These are phyloP conservation scores for Danaus plexippus DNA, from an alignment of 1,140 invertebrate genomes.

Conservation along the genomic window DNA sequence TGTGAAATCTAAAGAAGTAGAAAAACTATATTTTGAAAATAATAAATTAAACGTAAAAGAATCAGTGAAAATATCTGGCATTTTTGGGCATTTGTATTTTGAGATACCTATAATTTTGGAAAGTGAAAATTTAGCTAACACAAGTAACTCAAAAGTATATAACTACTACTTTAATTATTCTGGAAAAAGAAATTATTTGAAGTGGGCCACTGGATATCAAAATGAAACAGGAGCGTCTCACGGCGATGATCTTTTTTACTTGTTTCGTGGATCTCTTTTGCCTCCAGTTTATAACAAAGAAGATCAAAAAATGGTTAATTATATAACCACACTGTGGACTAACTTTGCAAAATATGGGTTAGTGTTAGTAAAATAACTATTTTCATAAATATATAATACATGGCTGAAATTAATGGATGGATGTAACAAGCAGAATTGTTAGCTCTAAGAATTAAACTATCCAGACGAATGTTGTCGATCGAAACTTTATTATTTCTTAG, in stretches of 20 bases:
- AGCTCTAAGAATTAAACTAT: no score
- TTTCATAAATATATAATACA: no score
- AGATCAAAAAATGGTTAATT: slow-evolving; percentile 41
- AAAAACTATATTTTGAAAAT: slow-evolving; percentile 52
- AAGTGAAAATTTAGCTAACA: slow-evolving; percentile 29
- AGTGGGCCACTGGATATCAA: slow-evolving; percentile 27
- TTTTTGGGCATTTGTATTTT: slow-evolving; percentile 55
- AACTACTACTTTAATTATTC: slow-evolving; percentile 56
- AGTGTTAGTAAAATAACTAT: no score
- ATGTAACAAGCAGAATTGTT: no score
- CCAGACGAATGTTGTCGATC: no score
- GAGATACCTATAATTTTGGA: slow-evolving; percentile 48
- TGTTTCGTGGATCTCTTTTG: slow-evolving; percentile 33
- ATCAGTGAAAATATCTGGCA: slow-evolving; percentile 34
- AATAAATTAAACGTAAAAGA: slow-evolving; percentile 35
- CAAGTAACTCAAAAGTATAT: slow-evolving; percentile 32
- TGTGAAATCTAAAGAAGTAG: slow-evolving; percentile 25
- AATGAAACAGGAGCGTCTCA: slow-evolving; percentile 47
- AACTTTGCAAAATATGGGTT: slow-evolving; percentile 63
- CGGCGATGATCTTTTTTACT: slow-evolving; percentile 57
- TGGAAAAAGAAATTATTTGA: slow-evolving; percentile 47
- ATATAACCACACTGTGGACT: slow-evolving; percentile 52
- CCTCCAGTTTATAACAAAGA: slow-evolving; percentile 31
- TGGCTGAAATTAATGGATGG: no score
- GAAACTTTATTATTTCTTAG: no score